These are phyloP conservation scores for Todus mexicanus DNA, from an alignment of 2,797 vertebrate genomes.

Conservation along the genomic window DNA sequence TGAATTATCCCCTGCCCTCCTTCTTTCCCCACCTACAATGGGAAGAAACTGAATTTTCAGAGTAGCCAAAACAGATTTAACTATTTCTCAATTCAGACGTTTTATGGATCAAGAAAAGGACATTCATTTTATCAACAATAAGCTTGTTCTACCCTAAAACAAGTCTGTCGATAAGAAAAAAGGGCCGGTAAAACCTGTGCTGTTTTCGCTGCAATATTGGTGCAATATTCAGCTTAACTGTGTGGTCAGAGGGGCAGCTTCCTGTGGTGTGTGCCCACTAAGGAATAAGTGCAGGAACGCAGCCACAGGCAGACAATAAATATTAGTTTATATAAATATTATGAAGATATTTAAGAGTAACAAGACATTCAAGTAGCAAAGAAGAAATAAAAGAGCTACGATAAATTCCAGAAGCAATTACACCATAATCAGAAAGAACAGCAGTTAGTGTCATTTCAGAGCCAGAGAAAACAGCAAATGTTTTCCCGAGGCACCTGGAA, in stretches of 20 bases:
- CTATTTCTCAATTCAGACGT: not conserved
- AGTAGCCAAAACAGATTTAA: not conserved
- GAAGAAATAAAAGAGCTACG: not conserved
- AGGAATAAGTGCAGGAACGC: not conserved
- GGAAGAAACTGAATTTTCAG: not conserved
- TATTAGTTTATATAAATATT: not conserved
- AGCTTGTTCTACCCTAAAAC: not conserved
- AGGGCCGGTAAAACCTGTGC: too few relatives aligned
- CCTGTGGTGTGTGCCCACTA: not conserved
- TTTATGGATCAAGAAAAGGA: accelerated
- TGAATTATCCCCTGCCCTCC: not conserved
- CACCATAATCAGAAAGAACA: not conserved
- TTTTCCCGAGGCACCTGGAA: not conserved
- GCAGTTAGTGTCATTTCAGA: not conserved
- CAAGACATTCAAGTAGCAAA: not conserved
- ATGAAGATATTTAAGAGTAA: not conserved
- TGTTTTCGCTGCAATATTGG: not conserved
- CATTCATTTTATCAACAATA: not conserved
- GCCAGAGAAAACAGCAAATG: slow-evolving; percentile 9
- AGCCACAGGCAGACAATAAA: not conserved
- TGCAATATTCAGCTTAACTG: not conserved
- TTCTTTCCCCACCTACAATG: not conserved
- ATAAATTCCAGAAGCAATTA: not conserved
- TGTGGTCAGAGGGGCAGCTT: not conserved
- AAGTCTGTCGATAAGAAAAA: not conserved